Conservation (phyloP, 2,113 vertebrate genomes). For the Atlantisia rogersi region DNA sequence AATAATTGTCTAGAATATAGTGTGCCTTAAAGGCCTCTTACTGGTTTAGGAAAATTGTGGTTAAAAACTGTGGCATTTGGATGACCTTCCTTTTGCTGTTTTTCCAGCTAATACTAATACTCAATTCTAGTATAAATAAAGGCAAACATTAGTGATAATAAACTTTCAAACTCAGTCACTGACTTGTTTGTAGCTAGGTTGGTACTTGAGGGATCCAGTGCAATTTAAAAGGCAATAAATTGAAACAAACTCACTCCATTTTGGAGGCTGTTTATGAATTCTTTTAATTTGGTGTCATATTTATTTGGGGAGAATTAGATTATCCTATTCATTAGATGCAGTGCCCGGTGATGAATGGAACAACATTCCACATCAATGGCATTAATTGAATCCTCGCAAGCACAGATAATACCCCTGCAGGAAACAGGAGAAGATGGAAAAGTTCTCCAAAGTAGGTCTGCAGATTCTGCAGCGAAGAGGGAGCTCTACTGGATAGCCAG, state of each 20-base stretch:
- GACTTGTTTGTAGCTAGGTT: constrained; percentile 32
- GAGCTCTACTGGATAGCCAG: neutral
- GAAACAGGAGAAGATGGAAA: constrained; percentile 57
- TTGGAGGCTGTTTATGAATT: constrained; percentile 58
- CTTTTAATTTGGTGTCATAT: constrained; percentile 72
- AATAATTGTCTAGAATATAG: neutral
- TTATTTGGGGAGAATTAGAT: constrained; percentile 64
- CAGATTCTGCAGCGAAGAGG: neutral
- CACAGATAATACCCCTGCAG: constrained; percentile 61
- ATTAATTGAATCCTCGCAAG: constrained; percentile 63
- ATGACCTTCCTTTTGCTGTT: constrained; percentile 47
- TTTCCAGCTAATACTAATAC: constrained; percentile 38
- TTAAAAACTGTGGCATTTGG: constrained; percentile 43
- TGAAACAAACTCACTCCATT: constrained; percentile 40
- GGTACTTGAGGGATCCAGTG: constrained; percentile 38
- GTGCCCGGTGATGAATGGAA: constrained; percentile 56
- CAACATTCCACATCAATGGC: constrained; percentile 50
- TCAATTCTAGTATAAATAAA: constrained; percentile 51
- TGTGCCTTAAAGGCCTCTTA: neutral
- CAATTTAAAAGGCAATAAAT: constrained; percentile 61
- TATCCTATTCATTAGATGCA: constrained; percentile 66
- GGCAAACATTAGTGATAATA: constrained; percentile 33
- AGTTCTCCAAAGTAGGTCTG: constrained; percentile 55
- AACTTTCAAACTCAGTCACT: constrained; percentile 18
- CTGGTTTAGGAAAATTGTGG: constrained; percentile 8